Base-by-base conservation (phyloP, 2,113 vertebrate species). In the Raja brachyura region DNA sequence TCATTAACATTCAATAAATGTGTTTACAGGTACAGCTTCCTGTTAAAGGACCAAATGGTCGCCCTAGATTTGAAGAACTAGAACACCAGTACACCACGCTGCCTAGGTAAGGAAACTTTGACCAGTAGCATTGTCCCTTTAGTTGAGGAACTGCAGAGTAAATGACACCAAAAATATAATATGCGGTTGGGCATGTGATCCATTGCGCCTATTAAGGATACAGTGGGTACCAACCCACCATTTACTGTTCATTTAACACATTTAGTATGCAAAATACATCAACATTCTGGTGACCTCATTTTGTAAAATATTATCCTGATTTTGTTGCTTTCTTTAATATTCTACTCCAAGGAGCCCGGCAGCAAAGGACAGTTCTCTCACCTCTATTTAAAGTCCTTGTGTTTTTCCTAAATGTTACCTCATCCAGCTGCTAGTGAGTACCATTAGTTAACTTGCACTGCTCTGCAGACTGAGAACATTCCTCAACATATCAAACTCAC, bases 1-100 rank as follows among this genome's bases (percentile, higher is more conserved):
- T 48, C 33, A n/a, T 14, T 70, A 48, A 63, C n/a, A n/a, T 7
- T 25, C 28, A 28, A n/a, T 85, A 20, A 28, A 94, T 96, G 93
- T 95, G 90, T 93, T 96, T 96, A 95, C 96, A 88, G 83, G 93
- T 95, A 95, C 97, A 99, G 98, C 96, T 97, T 95, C 94, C 97
- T 93, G 97, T 95, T 94, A 98, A 97, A 95, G 96, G 96, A 94
- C 96, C 96, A 81, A 98, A 98, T 77, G 94, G 96, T 28, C 97
- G 94, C 8, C 96, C 96, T 54, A 96, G 94, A 88, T 98, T 97
- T 5, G 97, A 98, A 75, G 97, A 98, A 6, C n/a, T 96, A 90
- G 98, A 98, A 93, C 95, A 96, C 11, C 97, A 97, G 78, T 97
- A 97, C 11, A 95, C 96, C 9, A 96, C 97, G 16, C 96, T 97